Evolutionary conservation across 2,113 vertebrate species (phyloP).

Genomic region (Stegastes partitus): DNA sequence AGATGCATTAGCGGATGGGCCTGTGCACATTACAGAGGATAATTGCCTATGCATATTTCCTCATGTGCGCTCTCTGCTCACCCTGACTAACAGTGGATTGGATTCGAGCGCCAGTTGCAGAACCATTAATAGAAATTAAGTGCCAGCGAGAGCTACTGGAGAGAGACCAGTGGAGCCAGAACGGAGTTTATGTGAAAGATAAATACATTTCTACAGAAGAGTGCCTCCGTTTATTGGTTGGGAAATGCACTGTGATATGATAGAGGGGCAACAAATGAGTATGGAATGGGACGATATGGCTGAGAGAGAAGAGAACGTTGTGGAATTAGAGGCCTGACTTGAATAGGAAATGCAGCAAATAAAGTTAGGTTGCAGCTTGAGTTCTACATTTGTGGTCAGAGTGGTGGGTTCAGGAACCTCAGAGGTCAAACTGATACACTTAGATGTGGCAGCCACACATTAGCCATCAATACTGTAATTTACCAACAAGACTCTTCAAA

Average conservation of each 20-base stretch:
- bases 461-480: slow-evolving; percentile 34
- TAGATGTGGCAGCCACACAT: slow-evolving; percentile 29
- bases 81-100: slow-evolving; percentile 70
- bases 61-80: slow-evolving; percentile 70
- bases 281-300: slow-evolving; percentile 76
- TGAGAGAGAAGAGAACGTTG: slow-evolving; percentile 67
- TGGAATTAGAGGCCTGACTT: slow-evolving; percentile 73
- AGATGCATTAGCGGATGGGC: slow-evolving; percentile 75
- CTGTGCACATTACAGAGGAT: slow-evolving; percentile 79
- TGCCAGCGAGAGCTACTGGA: slow-evolving; percentile 80
- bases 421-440: not conserved
- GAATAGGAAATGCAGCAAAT: slow-evolving; percentile 63
- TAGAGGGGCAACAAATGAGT: slow-evolving; percentile 82
- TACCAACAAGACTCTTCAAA: slow-evolving; percentile 35
- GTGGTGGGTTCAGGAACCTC: slow-evolving; percentile 9
- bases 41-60: slow-evolving; percentile 85
- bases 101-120: slow-evolving; percentile 80
- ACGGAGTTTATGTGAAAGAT: slow-evolving; percentile 85
- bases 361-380: slow-evolving; percentile 25
- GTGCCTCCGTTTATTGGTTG: slow-evolving; percentile 84
- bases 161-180: slow-evolving; percentile 79
- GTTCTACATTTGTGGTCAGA: slow-evolving; percentile 32
- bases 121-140: slow-evolving; percentile 89
- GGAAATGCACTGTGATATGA: slow-evolving; percentile 85
- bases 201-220: slow-evolving; percentile 87